These are phyloP conservation scores for Micrasema minimum DNA, from an alignment of 1,140 invertebrate species.

Conservation along the genomic window DNA sequence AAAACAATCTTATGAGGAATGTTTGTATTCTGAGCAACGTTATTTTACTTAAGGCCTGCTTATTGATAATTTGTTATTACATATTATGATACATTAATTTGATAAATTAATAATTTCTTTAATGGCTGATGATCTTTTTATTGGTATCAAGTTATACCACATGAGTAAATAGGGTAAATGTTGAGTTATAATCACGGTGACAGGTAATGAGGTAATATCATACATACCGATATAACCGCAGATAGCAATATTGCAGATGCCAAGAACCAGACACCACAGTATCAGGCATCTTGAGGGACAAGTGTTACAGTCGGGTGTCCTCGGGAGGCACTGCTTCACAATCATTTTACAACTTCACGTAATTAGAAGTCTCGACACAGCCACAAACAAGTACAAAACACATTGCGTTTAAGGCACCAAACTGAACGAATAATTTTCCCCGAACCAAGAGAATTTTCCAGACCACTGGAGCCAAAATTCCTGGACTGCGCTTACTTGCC, in stretches of 20 bases:
- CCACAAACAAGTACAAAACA: not conserved
- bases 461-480: not conserved
- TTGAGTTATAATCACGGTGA: not conserved
- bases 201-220: not conserved
- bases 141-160: no score
- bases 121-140: no score
- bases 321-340: constrained; percentile 28
- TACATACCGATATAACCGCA: constrained; percentile 51
- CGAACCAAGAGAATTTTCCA: not conserved
- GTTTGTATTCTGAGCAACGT: no score
- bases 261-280: constrained; percentile 44
- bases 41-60: no score
- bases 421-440: not conserved
- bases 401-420: constrained; percentile 5
- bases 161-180: not conserved
- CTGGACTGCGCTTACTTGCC: not conserved
- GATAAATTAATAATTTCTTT: no score
- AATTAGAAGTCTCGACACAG: not conserved
- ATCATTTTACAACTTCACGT: constrained; percentile 42
- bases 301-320: constrained; percentile 4
- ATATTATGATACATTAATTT: no score
- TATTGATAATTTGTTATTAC: no score
- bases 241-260: constrained; percentile 49
- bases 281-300: constrained; percentile 28
- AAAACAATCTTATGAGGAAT: no score